Conservation (phyloP, 1,140 invertebrate genomes). For the Drosophila yakuba region DNA sequence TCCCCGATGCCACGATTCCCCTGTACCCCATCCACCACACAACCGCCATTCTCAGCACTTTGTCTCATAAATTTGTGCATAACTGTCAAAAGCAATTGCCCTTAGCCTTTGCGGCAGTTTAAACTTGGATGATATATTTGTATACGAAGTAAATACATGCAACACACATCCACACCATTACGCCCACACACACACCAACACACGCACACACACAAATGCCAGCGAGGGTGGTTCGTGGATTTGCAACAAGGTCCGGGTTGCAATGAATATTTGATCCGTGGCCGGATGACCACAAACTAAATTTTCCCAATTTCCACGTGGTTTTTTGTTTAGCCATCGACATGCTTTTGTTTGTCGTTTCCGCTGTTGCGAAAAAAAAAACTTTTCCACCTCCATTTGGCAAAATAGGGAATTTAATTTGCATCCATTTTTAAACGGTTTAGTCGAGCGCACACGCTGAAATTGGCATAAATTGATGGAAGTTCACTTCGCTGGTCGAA, state of each 20-base stretch:
- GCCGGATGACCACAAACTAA: constrained; percentile 40
- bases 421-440: constrained; percentile 52
- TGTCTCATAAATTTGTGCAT: constrained; percentile 81
- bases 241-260: constrained; percentile 1
- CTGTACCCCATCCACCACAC: not conserved
- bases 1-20: not conserved
- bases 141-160: constrained; percentile 57
- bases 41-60: constrained; percentile 61
- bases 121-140: constrained; percentile 82
- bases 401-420: constrained; percentile 52
- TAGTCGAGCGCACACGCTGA: constrained; percentile 37
- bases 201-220: constrained; percentile 2
- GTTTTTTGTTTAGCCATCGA: constrained; percentile 26
- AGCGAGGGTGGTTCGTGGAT: constrained; percentile 42
- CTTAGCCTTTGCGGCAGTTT: constrained; percentile 81
- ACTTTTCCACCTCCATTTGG: constrained; percentile 14
- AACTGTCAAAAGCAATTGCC: constrained; percentile 82
- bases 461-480: constrained; percentile 51
- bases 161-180: constrained; percentile 14
- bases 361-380: constrained; percentile 10
- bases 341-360: constrained; percentile 33
- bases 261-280: constrained; percentile 47
- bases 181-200: constrained; percentile 11
- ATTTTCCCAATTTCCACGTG: constrained; percentile 38
- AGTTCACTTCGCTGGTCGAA: constrained; percentile 15